Evolutionary conservation across 2,797 vertebrate genomes (phyloP).

Genomic region (Cryptoblepharus egeriae): DNA sequence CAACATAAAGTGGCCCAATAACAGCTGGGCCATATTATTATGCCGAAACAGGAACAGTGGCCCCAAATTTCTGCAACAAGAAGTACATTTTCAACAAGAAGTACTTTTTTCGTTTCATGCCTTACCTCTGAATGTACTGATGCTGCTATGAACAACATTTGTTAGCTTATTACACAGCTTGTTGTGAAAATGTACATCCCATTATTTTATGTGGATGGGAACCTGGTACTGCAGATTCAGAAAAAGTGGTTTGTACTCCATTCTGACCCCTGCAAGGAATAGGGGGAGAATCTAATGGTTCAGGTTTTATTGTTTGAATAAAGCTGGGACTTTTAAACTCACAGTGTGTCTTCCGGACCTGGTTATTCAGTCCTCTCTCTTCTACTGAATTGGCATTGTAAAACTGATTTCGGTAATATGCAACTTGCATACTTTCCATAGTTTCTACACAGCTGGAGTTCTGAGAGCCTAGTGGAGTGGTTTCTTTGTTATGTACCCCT

Average conservation of each 20-base stretch:
- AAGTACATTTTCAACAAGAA: slow-evolving; percentile 9
- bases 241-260: slow-evolving; percentile 69
- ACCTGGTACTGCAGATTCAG: slow-evolving; percentile 80
- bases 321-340: slow-evolving; percentile 85
- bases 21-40: neutral
- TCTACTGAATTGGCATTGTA: slow-evolving; percentile 73
- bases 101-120: neutral
- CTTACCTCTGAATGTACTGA: neutral
- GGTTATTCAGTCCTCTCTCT: slow-evolving; percentile 78
- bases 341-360: slow-evolving; percentile 78
- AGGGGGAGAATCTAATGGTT: slow-evolving; percentile 88
- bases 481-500: slow-evolving; percentile 78
- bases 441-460: slow-evolving; percentile 81
- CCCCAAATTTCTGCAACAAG: slow-evolving; percentile 11
- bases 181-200: slow-evolving; percentile 73
- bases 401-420: slow-evolving; percentile 77
- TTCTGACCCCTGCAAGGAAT: slow-evolving; percentile 79
- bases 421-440: slow-evolving; percentile 73
- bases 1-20: neutral
- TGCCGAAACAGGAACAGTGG: neutral
- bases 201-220: slow-evolving; percentile 80
- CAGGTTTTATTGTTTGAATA: slow-evolving; percentile 89
- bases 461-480: slow-evolving; percentile 75
- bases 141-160: neutral
- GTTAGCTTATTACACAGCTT: slow-evolving; percentile 50